A percentile compares a stretch with the other conserved stretches of the same genome.
phyloP scores from a whole-genome alignment of 1,140 invertebrate species.

The Bursaphelenchus mucronatus region DNA sequence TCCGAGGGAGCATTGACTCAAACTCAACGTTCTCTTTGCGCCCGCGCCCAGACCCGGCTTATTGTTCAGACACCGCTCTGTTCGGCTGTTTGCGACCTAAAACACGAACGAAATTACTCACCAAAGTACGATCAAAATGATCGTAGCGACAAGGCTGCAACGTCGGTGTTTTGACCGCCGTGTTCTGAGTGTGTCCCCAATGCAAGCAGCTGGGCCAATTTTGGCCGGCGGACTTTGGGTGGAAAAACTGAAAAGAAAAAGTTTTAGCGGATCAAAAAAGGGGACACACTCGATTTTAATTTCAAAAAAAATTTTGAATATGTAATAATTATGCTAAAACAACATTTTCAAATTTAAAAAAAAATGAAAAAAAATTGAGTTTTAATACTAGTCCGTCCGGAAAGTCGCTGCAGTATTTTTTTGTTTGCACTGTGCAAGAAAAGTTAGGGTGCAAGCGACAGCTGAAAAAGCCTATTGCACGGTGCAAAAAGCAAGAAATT shows the following conservation, averaged over 20 bases:
- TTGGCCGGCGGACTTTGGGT: conserved; percentile 7
- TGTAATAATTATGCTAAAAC: too few species aligned
- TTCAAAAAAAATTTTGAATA: too few species aligned
- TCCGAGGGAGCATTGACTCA: conserved; percentile 51
- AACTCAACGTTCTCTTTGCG: conserved; percentile 40
- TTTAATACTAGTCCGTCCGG: too few species aligned
- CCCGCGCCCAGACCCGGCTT: conserved; percentile 39
- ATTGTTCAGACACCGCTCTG: conserved; percentile 41
- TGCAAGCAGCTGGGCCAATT: conserved; percentile 27
- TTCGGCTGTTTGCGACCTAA: conserved; percentile 38
- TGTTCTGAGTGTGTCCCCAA: conserved; percentile 10
- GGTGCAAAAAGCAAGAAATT: too few species aligned
- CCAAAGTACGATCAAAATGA: conserved; percentile 36
- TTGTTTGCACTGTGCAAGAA: too few species aligned
- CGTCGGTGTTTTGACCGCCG: neutral
- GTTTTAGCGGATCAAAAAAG: too few species aligned
- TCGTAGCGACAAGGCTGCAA: conserved; percentile 19
- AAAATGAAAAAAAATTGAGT: too few species aligned
- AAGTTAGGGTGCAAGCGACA: too few species aligned
- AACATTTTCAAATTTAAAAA: too few species aligned
- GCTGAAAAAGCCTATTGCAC: too few species aligned
- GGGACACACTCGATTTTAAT: too few species aligned
- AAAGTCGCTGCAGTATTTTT: too few species aligned
- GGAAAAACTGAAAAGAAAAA: conserved; percentile 13
- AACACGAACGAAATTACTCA: conserved; percentile 30